phyloP scores from a whole-genome alignment of 2,797 vertebrate genomes.

The Tapera naevia region DNA sequence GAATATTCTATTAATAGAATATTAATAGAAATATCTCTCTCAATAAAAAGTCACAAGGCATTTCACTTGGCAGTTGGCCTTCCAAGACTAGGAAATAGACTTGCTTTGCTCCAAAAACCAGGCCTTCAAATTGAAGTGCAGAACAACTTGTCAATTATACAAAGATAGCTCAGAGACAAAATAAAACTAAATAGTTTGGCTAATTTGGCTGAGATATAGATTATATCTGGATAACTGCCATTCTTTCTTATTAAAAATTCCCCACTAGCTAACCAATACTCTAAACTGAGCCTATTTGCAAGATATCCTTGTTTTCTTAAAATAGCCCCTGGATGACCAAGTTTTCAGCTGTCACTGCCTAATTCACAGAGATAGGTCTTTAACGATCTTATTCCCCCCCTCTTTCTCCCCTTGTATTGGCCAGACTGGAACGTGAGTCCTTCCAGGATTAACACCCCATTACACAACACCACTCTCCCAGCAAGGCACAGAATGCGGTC shows the following conservation, averaged over 20 bases:
- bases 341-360: not conserved
- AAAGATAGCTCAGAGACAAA: slow-evolving; percentile 16
- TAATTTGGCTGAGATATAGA: slow-evolving; percentile 47
- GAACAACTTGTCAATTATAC: slow-evolving; percentile 15
- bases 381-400: slow-evolving; percentile 24
- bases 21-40: not conserved
- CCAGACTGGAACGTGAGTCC: accelerated
- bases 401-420: not conserved
- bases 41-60: not conserved
- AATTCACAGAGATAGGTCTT: slow-evolving; percentile 20
- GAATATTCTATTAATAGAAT: no score
- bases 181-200: slow-evolving; percentile 3
- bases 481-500: accelerated
- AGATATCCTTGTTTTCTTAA: slow-evolving; percentile 39
- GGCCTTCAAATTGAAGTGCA: slow-evolving; percentile 3
- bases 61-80: not conserved
- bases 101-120: not conserved
- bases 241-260: not conserved
- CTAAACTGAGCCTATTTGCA: not conserved
- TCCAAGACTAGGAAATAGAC: slow-evolving; percentile 25
- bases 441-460: not conserved
- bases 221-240: slow-evolving; percentile 8
- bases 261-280: not conserved
- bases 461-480: not conserved
- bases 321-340: not conserved